phyloP scores from a whole-genome alignment of 2,888 invertebrate genomes.

The Plebejus melissa region DNA sequence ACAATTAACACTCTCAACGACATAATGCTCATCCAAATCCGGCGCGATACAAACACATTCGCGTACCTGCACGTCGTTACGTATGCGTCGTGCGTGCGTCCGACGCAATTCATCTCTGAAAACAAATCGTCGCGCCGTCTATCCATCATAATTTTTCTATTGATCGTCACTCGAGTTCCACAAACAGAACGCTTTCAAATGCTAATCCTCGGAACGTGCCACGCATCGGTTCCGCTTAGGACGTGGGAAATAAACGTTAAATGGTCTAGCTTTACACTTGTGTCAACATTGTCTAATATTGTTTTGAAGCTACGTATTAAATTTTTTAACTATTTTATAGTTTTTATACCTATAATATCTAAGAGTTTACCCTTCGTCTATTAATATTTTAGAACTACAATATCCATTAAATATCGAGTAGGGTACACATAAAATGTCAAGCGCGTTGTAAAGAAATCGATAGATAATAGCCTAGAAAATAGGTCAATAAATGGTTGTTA shows the following conservation, averaged over 20 bases:
- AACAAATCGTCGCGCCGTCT: slow-evolving; percentile 69
- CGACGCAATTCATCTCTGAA: slow-evolving; percentile 69
- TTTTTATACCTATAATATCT: background rate
- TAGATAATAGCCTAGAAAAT: slow-evolving; percentile 35
- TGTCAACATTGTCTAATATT: slow-evolving; percentile 12
- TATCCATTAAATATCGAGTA: slow-evolving; percentile 9
- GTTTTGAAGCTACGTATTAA: slow-evolving; percentile 18
- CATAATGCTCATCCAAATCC: slow-evolving; percentile 19
- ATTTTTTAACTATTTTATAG: background rate
- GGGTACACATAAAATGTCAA: slow-evolving; percentile 11
- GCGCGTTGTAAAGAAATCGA: slow-evolving; percentile 20
- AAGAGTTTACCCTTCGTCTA: background rate
- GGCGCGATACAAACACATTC: slow-evolving; percentile 14
- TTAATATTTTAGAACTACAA: background rate
- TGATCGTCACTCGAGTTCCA: slow-evolving; percentile 65
- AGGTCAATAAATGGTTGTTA: slow-evolving; percentile 42
- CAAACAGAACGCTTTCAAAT: slow-evolving; percentile 76
- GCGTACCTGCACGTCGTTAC: slow-evolving; percentile 45
- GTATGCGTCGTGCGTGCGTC: slow-evolving; percentile 67
- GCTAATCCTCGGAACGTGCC: slow-evolving; percentile 72
- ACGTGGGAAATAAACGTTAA: slow-evolving; percentile 60
- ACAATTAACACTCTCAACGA: slow-evolving; percentile 17
- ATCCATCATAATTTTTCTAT: slow-evolving; percentile 76
- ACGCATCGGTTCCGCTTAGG: slow-evolving; percentile 64
- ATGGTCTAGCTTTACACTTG: slow-evolving; percentile 25